These are phyloP conservation scores for Lerista edwardsae DNA, from an alignment of 2,797 vertebrate species.

Conservation along the genomic window DNA sequence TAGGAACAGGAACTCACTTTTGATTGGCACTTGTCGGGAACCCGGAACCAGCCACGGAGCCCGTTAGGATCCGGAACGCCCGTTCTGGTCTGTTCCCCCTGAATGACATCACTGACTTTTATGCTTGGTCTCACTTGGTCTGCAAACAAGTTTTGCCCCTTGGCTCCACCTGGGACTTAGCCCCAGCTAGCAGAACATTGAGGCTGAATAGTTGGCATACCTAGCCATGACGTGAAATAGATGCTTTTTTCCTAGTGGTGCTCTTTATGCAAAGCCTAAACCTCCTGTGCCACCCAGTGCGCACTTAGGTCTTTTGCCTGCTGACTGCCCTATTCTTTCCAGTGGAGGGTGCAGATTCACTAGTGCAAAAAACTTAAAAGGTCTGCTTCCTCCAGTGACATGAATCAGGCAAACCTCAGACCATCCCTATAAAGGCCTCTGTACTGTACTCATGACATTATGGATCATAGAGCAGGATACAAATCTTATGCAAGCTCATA, in stretches of 20 bases:
- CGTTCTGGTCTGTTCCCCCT: too few species aligned
- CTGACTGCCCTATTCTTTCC: background rate
- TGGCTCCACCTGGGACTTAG: background rate
- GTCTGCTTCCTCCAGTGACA: background rate
- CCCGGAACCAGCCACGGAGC: too few species aligned
- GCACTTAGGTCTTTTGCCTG: background rate
- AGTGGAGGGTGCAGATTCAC: background rate
- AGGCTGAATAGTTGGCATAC: background rate
- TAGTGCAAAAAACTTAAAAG: background rate
- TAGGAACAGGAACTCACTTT: too few species aligned
- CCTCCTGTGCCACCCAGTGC: background rate
- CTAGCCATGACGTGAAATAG: background rate
- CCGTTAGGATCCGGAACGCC: too few species aligned
- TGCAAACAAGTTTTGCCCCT: background rate
- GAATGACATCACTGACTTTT: too few species aligned
- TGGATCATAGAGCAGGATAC: background rate
- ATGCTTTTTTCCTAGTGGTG: background rate
- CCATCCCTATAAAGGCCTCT: background rate
- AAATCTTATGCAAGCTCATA: background rate
- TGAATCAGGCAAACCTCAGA: background rate
- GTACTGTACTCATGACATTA: background rate
- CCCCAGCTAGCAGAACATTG: background rate
- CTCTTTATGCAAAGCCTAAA: background rate
- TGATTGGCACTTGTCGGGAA: too few species aligned
- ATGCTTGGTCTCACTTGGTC: background rate